phyloP scores from a whole-genome alignment of 35 echinoderm and acorn worm genomes.

The Acanthaster planci region DNA sequence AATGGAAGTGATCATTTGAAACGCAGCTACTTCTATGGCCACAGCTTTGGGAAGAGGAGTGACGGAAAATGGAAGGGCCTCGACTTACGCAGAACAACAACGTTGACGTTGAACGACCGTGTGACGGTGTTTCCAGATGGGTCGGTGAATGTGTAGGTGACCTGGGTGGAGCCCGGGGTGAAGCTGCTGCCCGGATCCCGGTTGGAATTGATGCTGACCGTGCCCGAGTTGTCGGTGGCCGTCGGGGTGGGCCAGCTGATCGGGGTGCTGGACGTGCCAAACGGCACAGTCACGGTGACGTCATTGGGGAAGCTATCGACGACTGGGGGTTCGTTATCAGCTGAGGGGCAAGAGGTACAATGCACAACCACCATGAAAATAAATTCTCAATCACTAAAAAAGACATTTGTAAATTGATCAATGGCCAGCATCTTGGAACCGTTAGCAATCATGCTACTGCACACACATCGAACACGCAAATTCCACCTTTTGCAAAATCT shows the following conservation, averaged over 20 bases:
- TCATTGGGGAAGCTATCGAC: constrained; percentile 29
- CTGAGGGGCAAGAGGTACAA: not conserved
- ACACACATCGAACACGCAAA: not conserved
- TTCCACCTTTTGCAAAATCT: too few relatives aligned
- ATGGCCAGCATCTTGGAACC: not conserved
- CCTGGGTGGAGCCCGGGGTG: constrained; percentile 42
- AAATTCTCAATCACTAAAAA: too few relatives aligned
- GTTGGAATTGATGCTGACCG: not conserved
- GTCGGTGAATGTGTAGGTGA: constrained; percentile 62
- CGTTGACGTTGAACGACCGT: constrained; percentile 58
- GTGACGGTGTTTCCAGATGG: constrained; percentile 32
- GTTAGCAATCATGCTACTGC: not conserved
- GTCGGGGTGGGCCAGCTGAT: constrained; percentile 53
- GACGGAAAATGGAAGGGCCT: too few relatives aligned
- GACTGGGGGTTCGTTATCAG: constrained; percentile 24
- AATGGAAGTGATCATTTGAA: too few relatives aligned
- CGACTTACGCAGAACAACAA: constrained; percentile 33
- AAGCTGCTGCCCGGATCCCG: constrained; percentile 22
- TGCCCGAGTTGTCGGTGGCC: constrained; percentile 34
- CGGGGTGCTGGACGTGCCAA: constrained; percentile 28
- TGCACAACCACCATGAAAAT: too few relatives aligned
- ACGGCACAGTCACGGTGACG: constrained; percentile 27
- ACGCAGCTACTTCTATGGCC: too few relatives aligned
- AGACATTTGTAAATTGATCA: too few relatives aligned
- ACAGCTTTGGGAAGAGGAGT: too few relatives aligned